Evolutionary conservation across 2,888 invertebrate species (phyloP).

Genomic region (Amblyjoppa fuscipennis): DNA sequence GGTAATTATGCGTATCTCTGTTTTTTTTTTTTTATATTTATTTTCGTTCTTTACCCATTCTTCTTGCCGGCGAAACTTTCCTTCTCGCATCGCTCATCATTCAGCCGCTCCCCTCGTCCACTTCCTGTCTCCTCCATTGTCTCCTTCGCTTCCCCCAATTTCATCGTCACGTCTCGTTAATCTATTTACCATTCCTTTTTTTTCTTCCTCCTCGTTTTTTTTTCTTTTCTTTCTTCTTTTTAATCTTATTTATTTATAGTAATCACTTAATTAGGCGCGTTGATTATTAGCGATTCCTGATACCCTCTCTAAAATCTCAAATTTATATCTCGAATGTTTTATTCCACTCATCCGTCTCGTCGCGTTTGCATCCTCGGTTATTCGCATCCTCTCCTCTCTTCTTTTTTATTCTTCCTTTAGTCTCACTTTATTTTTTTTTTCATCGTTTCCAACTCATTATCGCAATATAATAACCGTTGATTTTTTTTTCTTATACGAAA

Average conservation of each 20-base stretch:
- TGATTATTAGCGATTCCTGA: slow-evolving; percentile 73
- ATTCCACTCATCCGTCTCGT: slow-evolving; percentile 7
- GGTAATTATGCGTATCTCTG: slow-evolving; percentile 71
- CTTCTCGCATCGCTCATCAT: slow-evolving; percentile 4
- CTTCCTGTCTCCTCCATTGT: background rate
- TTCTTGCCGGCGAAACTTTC: background rate
- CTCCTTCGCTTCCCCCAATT: slow-evolving; percentile 41
- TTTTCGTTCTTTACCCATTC: background rate
- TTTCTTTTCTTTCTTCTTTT: background rate
- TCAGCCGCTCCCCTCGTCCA: background rate
- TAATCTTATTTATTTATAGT: slow-evolving; percentile 60
- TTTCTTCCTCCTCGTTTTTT: background rate
- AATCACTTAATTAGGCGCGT: slow-evolving; percentile 80
- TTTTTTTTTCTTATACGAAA: slow-evolving; percentile 20
- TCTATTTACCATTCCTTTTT: slow-evolving; percentile 35
- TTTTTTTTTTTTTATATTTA: slow-evolving; percentile 41
- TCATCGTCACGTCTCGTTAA: slow-evolving; percentile 33
- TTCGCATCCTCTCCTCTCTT: background rate
- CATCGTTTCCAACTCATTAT: slow-evolving; percentile 61
- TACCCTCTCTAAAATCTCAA: slow-evolving; percentile 34
- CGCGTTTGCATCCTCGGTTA: background rate
- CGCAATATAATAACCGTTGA: slow-evolving; percentile 37
- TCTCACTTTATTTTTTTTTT: slow-evolving; percentile 21
- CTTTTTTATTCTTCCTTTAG: background rate
- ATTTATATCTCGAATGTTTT: slow-evolving; percentile 28